These are phyloP conservation scores for Dermatophagoides farinae DNA, from an alignment of 1,140 invertebrate genomes.

Conservation along the genomic window DNA sequence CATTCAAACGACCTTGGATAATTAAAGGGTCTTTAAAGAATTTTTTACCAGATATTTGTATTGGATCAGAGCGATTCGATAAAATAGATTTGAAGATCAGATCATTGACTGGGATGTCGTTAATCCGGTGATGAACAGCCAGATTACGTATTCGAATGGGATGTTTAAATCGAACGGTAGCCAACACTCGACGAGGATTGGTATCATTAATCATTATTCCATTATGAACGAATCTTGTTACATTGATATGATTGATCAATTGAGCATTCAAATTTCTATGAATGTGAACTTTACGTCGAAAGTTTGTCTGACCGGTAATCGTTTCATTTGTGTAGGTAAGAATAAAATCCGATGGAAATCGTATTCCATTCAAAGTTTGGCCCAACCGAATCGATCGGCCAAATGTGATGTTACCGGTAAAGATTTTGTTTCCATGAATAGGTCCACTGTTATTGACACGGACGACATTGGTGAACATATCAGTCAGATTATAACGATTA, in stretches of 20 bases:
- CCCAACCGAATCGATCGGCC: no score
- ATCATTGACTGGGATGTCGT: conserved; percentile 1
- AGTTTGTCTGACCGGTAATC: not conserved
- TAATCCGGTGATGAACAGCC: not conserved
- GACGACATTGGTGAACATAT: not conserved
- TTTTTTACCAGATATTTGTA: not conserved
- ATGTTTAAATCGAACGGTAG: not conserved
- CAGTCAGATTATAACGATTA: not conserved
- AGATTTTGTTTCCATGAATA: not conserved
- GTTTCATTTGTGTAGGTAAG: not conserved
- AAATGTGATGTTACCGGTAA: not conserved
- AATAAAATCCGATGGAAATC: not conserved
- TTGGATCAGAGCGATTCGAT: not conserved
- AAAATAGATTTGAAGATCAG: not conserved
- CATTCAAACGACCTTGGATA: not conserved
- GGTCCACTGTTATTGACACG: not conserved
- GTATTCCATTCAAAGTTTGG: not conserved
- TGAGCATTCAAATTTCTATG: not conserved
- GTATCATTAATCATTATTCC: not conserved
- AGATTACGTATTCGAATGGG: not conserved
- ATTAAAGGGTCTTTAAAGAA: not conserved
- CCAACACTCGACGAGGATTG: not conserved
- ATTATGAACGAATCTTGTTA: not conserved
- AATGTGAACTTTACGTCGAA: not conserved
- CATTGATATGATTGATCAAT: not conserved